Base-by-base conservation (phyloP, 2,888 invertebrate genomes). In the Physocephala rufipes region DNA sequence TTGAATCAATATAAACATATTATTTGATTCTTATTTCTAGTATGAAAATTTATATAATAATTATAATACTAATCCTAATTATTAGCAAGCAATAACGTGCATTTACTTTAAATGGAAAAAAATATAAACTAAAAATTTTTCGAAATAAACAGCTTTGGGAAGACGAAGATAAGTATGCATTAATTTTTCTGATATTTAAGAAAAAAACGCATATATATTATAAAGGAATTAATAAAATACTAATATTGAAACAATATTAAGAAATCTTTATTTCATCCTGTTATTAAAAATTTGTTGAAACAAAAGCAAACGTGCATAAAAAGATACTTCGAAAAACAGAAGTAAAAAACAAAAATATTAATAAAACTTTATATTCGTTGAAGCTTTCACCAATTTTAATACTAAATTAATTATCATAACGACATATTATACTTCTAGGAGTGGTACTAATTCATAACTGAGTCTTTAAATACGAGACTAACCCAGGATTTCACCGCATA, bases 401-500 rank as follows among this genome's bases (percentile, higher is more conserved):
- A 62, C 49, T 47, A 61, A 49, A 24, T 36, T 9, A 47, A n/a
- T 36, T 7, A 51, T 58, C 9, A 62, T 21, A 21, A 61, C 16
- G 36, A 36, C 4, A 15, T 59, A 47, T 5, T 13, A 5, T 19
- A 68, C 47, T 15, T 61, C 7, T 24, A 47, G 66, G 51, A 43
- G n/a, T n/a, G n/a, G n/a, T n/a, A n/a, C n/a, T n/a, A n/a, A n/a
- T 47, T 63, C 43, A 66, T 59, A 53, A 43, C 62, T 67, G 67
- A 15, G 21, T 59, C 9, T 43, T 36, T n/a, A 53, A 53, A 71
- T 49, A 66, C 61, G 59, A 71, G 59, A 45, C n/a, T n/a, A n/a
- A n/a, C 49, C 66, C 61, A 49, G 26, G 61, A 66, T 66, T 36
- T 36, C 61, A 71, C 71, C 49, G 71, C 66, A 71, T 71, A 51